Evolutionary conservation across 1,140 invertebrate genomes (phyloP).

Genomic region (Drosophila melanogaster): Release_6_plus_ISO1_MT NT_037436.4:15011001-15011500

Average conservation of each 20-base stretch:
- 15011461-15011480: constrained; percentile 24
- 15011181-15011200: constrained; percentile 65
- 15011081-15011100: background rate
- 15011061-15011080: too few species aligned
- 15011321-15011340: constrained; percentile 5
- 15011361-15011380: constrained; percentile 41
- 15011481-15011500: constrained; percentile 32
- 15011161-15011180: constrained; percentile 15
- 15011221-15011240: constrained; percentile 22
- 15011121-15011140: constrained; percentile 28
- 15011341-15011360: constrained; percentile 27
- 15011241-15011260: constrained; percentile 40
- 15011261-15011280: constrained; percentile 57
- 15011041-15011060: too few species aligned
- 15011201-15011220: constrained; percentile 30
- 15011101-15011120: background rate
- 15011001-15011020: too few species aligned
- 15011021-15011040: too few species aligned
- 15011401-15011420: constrained; percentile 22
- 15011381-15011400: constrained; percentile 36
- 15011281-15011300: constrained; percentile 52
- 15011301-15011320: background rate
- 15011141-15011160: constrained; percentile 46
- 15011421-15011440: constrained; percentile 45
- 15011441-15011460: constrained; percentile 50